Base-by-base conservation (phyloP, 64 coral and sea anemone genomes). In the Montipora capricornis region DNA sequence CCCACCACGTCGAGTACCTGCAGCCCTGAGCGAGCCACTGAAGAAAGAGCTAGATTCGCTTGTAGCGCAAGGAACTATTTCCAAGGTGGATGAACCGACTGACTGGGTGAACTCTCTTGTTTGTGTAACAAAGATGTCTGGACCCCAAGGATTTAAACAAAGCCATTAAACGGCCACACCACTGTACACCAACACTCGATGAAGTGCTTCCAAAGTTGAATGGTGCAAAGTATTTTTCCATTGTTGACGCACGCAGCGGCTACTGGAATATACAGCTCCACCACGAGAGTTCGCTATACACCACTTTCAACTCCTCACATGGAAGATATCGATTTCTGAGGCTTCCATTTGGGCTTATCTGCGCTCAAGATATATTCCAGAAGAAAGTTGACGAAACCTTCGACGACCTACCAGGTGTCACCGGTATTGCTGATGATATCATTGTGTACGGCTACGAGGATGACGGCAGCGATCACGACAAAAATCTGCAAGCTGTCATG, bases 391-490 rank as follows among this genome's bases (percentile, higher is more conserved):
- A 79, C 16, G 88, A 90, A 58, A 90, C 88, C 53, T 90, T 90
- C 49, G 88, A 26, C n/a, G 88, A 79, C 75, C 75, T 90, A 46
- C 51, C 51, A 16, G 29, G 29, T 37, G 29, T 37, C 29, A 37
- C 29, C 1, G 29, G 29, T 37, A 37, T 37, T 37, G 29, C 88
- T 62, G 88, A 90, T 68, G 88, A 79, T 24, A 90, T 89, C 22
- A 29, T 89, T 44, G 57, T 89, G 5, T 78, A 78, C 52, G 79
- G 90, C 3, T 85, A 48, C 20, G 74, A 82, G 0, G 61, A 82
- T n/a, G 89, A 91, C 60, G 26, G 15, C 53, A 81, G 89, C 50
- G 89, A 91, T 82, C 78, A 91, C 80, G 90, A 92, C 48, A n/a
- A 45, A 13, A 91, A 91, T 44, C 80, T 91, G 44, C 89, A 24